A percentile compares a stretch with the other conserved stretches of the same genome.
Evolutionary conservation across 2,113 vertebrate genomes (phyloP).

Genomic region (Sorex araneus): DNA sequence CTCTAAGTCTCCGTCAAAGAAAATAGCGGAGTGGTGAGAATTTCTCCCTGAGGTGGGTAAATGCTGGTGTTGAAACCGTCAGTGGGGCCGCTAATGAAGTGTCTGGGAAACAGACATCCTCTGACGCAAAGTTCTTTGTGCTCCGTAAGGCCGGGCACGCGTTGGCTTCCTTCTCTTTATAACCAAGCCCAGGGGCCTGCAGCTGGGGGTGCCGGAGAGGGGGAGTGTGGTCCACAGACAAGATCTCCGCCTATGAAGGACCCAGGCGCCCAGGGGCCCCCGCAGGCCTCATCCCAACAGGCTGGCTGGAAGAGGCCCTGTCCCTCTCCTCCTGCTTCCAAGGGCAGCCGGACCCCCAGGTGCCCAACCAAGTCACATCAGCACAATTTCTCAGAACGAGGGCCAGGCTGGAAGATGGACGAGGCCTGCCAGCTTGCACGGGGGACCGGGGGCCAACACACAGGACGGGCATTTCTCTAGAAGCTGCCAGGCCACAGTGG

Average conservation of each 20-base stretch:
- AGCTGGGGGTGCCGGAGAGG: not conserved
- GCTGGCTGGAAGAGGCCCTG: constrained; percentile 18
- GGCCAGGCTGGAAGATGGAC: too few relatives aligned
- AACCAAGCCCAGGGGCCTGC: not conserved
- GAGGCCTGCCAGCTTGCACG: not conserved
- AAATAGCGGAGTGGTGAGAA: not conserved
- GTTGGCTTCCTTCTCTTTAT: not conserved
- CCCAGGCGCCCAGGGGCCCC: not conserved
- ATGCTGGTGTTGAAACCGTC: constrained; percentile 13
- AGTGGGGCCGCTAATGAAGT: not conserved
- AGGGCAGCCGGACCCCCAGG: constrained; percentile 50
- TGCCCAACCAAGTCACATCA: constrained; percentile 56
- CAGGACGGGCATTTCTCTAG: not conserved
- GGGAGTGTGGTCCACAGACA: not conserved
- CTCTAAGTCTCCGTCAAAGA: constrained; percentile 4
- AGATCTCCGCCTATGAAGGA: constrained; percentile 17
- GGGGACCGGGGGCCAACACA: not conserved
- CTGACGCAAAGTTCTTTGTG: not conserved
- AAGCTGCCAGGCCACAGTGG: not conserved
- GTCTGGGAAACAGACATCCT: not conserved
- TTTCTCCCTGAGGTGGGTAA: not conserved
- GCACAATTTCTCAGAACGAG: constrained; percentile 43
- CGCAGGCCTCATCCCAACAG: constrained; percentile 32
- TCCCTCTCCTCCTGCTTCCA: constrained; percentile 6
- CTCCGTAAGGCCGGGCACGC: not conserved